phyloP scores from a whole-genome alignment of 1,140 invertebrate genomes.

The Ips nitidus region DNA sequence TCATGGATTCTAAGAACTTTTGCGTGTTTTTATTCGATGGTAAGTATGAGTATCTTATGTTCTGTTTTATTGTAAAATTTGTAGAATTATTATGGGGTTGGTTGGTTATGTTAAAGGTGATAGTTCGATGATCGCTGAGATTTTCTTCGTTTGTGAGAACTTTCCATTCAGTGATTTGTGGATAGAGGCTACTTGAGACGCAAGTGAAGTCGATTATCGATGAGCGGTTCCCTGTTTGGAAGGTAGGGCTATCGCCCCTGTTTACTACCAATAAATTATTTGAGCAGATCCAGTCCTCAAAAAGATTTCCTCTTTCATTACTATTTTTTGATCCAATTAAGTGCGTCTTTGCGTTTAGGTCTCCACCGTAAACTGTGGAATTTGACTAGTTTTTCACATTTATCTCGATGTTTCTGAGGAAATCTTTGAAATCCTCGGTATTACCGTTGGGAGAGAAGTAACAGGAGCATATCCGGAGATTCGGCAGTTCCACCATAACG shows the following conservation, averaged over 20 bases:
- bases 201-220: not conserved
- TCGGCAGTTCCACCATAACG: not conserved
- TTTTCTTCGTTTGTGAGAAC: not conserved
- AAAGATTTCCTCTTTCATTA: not conserved
- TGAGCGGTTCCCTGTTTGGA: not conserved
- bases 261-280: not conserved
- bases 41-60: too few relatives aligned
- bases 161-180: not conserved
- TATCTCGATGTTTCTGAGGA: not conserved
- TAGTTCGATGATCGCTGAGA: not conserved
- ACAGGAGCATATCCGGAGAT: not conserved
- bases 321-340: not conserved
- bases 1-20: too few relatives aligned
- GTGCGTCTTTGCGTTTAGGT: not conserved
- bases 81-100: too few relatives aligned
- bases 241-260: not conserved
- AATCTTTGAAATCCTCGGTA: not conserved
- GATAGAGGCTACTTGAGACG: not conserved
- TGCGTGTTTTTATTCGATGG: too few relatives aligned
- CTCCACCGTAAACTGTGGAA: not conserved
- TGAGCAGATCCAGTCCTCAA: not conserved
- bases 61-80: too few relatives aligned
- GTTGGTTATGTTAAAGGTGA: not conserved
- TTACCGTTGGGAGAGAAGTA: slow-evolving; percentile 4
- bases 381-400: too few relatives aligned